phyloP scores from a whole-genome alignment of 2,113 vertebrate genomes.

The Pelusios castaneus region DNA sequence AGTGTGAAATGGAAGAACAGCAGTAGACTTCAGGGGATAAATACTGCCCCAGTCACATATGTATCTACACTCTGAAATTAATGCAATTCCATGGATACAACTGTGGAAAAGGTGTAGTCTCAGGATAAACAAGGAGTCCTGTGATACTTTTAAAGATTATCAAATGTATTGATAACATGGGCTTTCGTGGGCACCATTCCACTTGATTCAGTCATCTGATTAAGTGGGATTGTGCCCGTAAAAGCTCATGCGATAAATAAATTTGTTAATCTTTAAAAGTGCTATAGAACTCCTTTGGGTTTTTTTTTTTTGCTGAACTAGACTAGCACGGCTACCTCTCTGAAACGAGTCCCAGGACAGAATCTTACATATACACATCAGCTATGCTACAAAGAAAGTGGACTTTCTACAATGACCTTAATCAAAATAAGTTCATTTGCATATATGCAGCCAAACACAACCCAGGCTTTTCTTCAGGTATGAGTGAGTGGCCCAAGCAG shows the following conservation, averaged over 20 bases:
- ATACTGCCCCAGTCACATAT: not conserved
- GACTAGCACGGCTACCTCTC: too few species aligned
- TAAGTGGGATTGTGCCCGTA: too few species aligned
- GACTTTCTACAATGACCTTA: not conserved
- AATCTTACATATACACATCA: not conserved
- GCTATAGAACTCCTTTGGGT: too few species aligned
- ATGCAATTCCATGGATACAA: rapidly evolving
- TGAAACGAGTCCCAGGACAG: not conserved
- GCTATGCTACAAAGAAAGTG: not conserved
- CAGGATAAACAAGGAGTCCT: not conserved
- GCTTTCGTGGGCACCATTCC: too few species aligned
- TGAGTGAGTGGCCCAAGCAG: not conserved
- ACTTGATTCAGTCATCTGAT: too few species aligned
- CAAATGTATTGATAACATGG: too few species aligned
- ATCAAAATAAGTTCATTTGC: not conserved
- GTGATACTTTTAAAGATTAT: too few species aligned
- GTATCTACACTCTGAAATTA: not conserved
- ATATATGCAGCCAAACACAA: not conserved
- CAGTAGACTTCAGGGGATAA: not conserved
- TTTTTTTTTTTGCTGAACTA: too few species aligned
- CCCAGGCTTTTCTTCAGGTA: not conserved
- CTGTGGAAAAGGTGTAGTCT: not conserved
- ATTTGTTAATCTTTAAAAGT: too few species aligned
- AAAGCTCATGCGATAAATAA: too few species aligned
- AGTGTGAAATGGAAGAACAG: not conserved